phyloP scores from a whole-genome alignment of 2,888 invertebrate genomes.

The Nowickia ferox region DNA sequence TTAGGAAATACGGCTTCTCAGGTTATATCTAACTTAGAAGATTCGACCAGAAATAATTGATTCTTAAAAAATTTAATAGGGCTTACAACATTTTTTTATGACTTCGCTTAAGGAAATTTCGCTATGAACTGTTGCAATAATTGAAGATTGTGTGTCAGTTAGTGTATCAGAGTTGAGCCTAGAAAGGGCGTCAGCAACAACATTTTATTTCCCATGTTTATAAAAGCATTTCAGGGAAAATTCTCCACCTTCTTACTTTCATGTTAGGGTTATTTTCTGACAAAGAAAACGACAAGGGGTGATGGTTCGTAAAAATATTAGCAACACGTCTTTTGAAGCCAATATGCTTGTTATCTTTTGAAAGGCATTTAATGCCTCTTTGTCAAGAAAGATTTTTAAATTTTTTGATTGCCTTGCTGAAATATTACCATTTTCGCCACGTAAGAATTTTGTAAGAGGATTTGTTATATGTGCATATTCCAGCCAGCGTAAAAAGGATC shows the following conservation, averaged over 20 bases:
- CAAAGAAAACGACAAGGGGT: too few relatives aligned
- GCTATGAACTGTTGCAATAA: slow-evolving; percentile 17
- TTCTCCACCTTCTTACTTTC: slow-evolving; percentile 24
- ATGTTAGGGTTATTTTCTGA: too few relatives aligned
- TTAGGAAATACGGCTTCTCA: slow-evolving; percentile 18
- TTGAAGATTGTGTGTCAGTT: slow-evolving; percentile 3
- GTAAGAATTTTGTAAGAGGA: slow-evolving; percentile 52
- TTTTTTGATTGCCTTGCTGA: slow-evolving; percentile 39
- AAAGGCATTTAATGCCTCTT: slow-evolving; percentile 22
- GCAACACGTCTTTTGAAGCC: slow-evolving; percentile 34
- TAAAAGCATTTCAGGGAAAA: slow-evolving; percentile 40
- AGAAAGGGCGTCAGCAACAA: slow-evolving; percentile 51
- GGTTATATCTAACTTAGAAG: not conserved
- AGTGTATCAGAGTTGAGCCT: slow-evolving; percentile 17
- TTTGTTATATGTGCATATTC: slow-evolving; percentile 49
- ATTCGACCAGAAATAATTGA: slow-evolving; percentile 3
- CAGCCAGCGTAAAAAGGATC: slow-evolving; percentile 48
- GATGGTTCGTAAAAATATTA: too few relatives aligned
- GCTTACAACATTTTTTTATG: slow-evolving; percentile 17
- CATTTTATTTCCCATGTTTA: slow-evolving; percentile 46
- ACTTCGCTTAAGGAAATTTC: slow-evolving; percentile 14
- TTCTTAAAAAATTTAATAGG: slow-evolving; percentile 22
- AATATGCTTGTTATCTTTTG: slow-evolving; percentile 9
- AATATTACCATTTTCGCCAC: slow-evolving; percentile 63
- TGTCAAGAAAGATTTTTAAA: slow-evolving; percentile 21